phyloP scores from a whole-genome alignment of 2,888 invertebrate species.

The Xiphydria camelus region DNA sequence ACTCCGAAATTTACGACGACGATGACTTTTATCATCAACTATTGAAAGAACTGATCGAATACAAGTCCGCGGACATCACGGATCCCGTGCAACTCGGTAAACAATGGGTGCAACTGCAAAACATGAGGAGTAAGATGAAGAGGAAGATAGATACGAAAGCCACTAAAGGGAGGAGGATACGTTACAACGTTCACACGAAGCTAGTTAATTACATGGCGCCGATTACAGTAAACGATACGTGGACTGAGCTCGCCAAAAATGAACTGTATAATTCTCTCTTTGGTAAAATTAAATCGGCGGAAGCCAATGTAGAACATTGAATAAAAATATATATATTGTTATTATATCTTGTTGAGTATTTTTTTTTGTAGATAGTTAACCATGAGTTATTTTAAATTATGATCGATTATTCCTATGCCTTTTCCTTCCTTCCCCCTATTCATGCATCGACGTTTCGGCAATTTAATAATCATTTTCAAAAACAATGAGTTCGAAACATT shows the following conservation, averaged over 20 bases:
- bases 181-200: slow-evolving; percentile 83
- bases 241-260: slow-evolving; percentile 79
- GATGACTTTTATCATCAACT: slow-evolving; percentile 96
- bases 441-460: too few species aligned
- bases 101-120: slow-evolving; percentile 91
- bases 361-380: too few species aligned
- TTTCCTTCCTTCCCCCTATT: too few species aligned
- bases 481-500: too few species aligned
- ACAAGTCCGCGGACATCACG: slow-evolving; percentile 80
- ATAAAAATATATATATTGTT: neutral
- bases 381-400: too few species aligned
- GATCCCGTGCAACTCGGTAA: slow-evolving; percentile 85
- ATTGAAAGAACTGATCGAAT: slow-evolving; percentile 88
- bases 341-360: too few species aligned
- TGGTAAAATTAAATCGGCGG: slow-evolving; percentile 60
- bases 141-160: slow-evolving; percentile 90
- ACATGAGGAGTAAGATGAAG: slow-evolving; percentile 88
- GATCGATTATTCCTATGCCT: too few species aligned
- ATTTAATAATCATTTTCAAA: too few species aligned
- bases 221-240: slow-evolving; percentile 64
- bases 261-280: slow-evolving; percentile 84
- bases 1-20: slow-evolving; percentile 91
- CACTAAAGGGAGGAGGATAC: slow-evolving; percentile 89
- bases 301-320: slow-evolving; percentile 9
- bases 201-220: slow-evolving; percentile 92